Percentiles rank a stretch among this genome's conserved stretches.
Evolutionary conservation across 2,797 vertebrate species (phyloP).

Genomic region (Geotrypetes seraphini): DNA sequence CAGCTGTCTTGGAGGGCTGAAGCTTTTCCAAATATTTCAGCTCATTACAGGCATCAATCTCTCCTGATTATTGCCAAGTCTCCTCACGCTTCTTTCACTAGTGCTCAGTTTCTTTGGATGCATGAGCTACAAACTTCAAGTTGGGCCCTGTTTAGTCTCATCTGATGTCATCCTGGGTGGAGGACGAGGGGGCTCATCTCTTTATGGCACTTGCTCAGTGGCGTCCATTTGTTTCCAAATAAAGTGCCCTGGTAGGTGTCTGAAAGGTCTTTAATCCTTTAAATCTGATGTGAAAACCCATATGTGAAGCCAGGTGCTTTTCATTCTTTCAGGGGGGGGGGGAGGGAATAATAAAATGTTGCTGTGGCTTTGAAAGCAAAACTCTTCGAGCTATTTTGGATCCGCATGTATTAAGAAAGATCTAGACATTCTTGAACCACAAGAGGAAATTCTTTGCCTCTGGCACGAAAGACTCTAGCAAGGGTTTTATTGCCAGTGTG

Average conservation of each 20-base stretch:
- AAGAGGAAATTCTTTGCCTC: constrained; percentile 52
- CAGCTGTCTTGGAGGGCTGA: constrained; percentile 45
- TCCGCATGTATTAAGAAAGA: constrained; percentile 24
- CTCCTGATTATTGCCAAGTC: constrained; percentile 31
- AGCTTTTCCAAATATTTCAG: constrained; percentile 55
- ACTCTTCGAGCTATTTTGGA: constrained; percentile 43
- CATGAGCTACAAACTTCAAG: neutral
- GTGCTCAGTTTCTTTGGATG: too few relatives aligned
- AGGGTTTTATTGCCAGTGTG: constrained; percentile 40
- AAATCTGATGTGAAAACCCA: too few relatives aligned
- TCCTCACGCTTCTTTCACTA: too few relatives aligned
- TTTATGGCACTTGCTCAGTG: too few relatives aligned
- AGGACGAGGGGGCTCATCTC: too few relatives aligned
- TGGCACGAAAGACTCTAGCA: constrained; percentile 25
- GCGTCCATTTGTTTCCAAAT: too few relatives aligned
- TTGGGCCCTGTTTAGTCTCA: neutral
- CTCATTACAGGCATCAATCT: constrained; percentile 40
- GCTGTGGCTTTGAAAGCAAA: constrained; percentile 25
- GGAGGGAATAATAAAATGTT: too few relatives aligned
- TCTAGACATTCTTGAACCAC: constrained; percentile 38
- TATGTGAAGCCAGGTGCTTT: too few relatives aligned
- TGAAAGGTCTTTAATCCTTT: too few relatives aligned
- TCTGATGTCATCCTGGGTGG: neutral
- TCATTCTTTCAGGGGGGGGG: too few relatives aligned
- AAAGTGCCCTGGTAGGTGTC: too few relatives aligned